Percentiles rank a stretch among this genome's conserved stretches.
Evolutionary conservation across 2,797 vertebrate species (phyloP).

Genomic region (Arnoldichthys spilopterus): DNA sequence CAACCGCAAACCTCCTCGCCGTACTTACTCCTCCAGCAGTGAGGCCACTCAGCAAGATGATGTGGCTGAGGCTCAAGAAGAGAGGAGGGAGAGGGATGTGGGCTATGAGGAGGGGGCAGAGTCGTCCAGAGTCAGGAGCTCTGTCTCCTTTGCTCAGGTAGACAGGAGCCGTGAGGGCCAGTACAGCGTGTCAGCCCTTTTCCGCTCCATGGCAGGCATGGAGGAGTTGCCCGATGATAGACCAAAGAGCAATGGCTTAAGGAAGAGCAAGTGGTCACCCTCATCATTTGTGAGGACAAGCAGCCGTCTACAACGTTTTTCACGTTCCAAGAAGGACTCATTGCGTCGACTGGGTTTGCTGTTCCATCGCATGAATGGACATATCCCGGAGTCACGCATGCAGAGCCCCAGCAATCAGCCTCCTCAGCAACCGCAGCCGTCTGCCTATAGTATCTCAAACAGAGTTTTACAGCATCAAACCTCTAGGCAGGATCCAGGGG

Average conservation of each 20-base stretch:
- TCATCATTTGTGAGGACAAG: slow-evolving; percentile 69
- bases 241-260: slow-evolving; percentile 82
- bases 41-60: slow-evolving; percentile 85
- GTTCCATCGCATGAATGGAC: slow-evolving; percentile 86
- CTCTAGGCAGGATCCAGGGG: slow-evolving; percentile 81
- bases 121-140: slow-evolving; percentile 74
- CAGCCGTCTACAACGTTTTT: slow-evolving; percentile 76
- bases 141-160: slow-evolving; percentile 77
- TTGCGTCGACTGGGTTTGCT: slow-evolving; percentile 84
- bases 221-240: slow-evolving; percentile 71
- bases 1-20: slow-evolving; percentile 84
- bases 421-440: slow-evolving; percentile 71
- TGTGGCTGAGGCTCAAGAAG: slow-evolving; percentile 59
- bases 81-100: slow-evolving; percentile 57
- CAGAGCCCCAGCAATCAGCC: slow-evolving; percentile 74
- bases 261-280: slow-evolving; percentile 67
- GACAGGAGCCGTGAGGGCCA: slow-evolving; percentile 76
- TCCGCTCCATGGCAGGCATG: slow-evolving; percentile 81
- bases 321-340: slow-evolving; percentile 83
- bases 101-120: slow-evolving; percentile 37
- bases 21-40: slow-evolving; percentile 85
- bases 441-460: slow-evolving; percentile 85
- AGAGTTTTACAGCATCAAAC: slow-evolving; percentile 81
- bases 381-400: slow-evolving; percentile 76
- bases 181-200: slow-evolving; percentile 81